Evolutionary conservation across 2,888 invertebrate species (phyloP).

Genomic region (Megalurothrips usitatus): DNA sequence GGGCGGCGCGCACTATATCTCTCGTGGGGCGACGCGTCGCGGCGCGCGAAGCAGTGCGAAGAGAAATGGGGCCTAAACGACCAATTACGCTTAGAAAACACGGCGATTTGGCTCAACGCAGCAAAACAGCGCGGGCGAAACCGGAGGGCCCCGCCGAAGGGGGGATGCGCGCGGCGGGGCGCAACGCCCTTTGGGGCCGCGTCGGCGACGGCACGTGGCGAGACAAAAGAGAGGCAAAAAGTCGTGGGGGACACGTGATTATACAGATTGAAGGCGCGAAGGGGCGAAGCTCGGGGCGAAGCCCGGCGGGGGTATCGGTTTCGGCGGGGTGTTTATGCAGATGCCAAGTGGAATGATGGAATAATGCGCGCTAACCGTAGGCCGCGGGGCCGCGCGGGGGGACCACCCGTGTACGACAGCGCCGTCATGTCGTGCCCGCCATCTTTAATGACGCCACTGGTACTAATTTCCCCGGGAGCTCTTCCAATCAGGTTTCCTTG

Average conservation of each 20-base stretch:
- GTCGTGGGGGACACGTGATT: neutral
- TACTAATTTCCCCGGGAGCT: too few species aligned
- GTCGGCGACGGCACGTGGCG: neutral
- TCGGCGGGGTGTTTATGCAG: neutral
- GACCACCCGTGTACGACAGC: neutral
- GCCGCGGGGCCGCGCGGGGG: neutral
- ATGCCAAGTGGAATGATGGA: neutral
- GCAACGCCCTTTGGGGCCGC: neutral
- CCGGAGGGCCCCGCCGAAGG: neutral
- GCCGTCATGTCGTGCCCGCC: too few species aligned
- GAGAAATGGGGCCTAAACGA: constrained; percentile 26
- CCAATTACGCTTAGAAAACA: constrained; percentile 15
- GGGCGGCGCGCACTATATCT: neutral
- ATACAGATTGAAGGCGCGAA: neutral
- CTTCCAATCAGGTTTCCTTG: too few species aligned
- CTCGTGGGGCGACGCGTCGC: neutral
- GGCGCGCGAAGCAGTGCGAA: constrained; percentile 8
- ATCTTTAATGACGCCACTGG: too few species aligned
- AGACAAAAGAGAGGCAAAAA: neutral
- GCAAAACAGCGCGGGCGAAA: neutral
- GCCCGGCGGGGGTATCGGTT: neutral
- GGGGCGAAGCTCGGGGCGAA: neutral
- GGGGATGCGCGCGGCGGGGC: neutral
- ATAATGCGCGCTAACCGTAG: neutral
- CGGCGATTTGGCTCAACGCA: constrained; percentile 23